These are phyloP conservation scores for Mormyrops attenuatus DNA, from an alignment of 2,797 vertebrate genomes.

Conservation along the genomic window DNA sequence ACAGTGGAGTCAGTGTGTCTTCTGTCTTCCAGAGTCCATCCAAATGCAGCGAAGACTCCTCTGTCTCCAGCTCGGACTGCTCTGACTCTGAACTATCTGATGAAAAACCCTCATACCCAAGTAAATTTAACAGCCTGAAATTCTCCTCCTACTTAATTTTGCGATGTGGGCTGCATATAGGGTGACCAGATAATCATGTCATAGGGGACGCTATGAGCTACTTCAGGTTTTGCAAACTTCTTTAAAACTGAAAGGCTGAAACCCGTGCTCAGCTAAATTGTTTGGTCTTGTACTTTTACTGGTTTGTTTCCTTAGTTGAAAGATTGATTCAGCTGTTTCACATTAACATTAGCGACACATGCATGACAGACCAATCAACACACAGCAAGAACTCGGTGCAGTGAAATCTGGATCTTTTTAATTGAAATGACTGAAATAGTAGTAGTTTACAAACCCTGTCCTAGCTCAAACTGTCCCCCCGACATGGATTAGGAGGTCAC, in stretches of 20 bases:
- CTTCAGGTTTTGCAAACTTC: not conserved
- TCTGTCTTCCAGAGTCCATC: constrained; percentile 31
- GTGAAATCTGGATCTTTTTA: not conserved
- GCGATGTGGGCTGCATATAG: not conserved
- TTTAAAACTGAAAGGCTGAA: not conserved
- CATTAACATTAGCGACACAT: not conserved
- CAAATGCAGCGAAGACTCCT: constrained; percentile 30
- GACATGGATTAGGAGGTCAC: not conserved
- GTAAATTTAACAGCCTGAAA: constrained; percentile 23
- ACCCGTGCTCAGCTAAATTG: not conserved
- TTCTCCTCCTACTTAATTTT: not conserved
- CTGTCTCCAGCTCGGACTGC: constrained; percentile 34
- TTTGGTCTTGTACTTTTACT: not conserved
- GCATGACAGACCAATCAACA: not conserved
- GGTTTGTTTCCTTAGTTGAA: not conserved
- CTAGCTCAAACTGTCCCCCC: not conserved
- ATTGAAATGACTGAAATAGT: not conserved
- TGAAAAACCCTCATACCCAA: constrained; percentile 22
- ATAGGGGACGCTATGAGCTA: not conserved
- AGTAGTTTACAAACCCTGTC: not conserved
- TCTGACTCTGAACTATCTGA: constrained; percentile 33
- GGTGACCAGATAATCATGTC: not conserved
- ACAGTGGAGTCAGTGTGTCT: not conserved
- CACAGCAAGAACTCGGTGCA: not conserved
- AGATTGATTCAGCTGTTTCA: not conserved